Evolutionary conservation across 2,797 vertebrate species (phyloP).

Genomic region (Delichon dasypus): DNA sequence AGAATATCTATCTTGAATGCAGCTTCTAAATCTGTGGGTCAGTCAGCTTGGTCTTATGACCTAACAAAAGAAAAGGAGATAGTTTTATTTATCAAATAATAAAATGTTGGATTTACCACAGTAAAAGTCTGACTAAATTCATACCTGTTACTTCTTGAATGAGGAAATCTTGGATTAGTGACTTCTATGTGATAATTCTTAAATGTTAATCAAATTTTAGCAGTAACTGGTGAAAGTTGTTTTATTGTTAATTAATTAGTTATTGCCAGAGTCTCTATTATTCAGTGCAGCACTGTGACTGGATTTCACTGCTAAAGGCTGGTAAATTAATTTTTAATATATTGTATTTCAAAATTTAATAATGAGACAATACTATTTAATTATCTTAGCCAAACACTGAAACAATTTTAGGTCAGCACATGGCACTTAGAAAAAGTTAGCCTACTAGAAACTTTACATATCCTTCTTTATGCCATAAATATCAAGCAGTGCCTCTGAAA

Average conservation of each 20-base stretch:
- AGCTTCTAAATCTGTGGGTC: not conserved
- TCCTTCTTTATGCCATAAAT: not conserved
- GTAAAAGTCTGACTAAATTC: not conserved
- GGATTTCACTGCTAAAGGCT: not conserved
- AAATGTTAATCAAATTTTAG: not conserved
- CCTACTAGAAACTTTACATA: not conserved
- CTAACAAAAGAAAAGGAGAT: not conserved
- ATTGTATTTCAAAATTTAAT: constrained; percentile 13
- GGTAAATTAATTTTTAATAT: constrained; percentile 41
- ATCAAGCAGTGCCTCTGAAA: not conserved
- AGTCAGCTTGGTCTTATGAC: not conserved
- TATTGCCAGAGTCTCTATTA: not conserved
- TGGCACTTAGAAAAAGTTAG: not conserved
- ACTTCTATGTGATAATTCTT: not conserved
- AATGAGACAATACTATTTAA: constrained; percentile 15
- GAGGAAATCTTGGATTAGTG: not conserved
- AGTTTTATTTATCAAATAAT: not conserved
- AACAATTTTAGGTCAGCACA: not conserved
- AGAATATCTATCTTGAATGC: not conserved
- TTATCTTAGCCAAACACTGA: constrained; percentile 1
- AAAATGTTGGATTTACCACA: not conserved
- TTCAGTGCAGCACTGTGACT: not conserved
- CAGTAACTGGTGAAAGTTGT: not conserved
- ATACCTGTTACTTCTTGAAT: not conserved
- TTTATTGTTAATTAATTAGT: constrained; percentile 28